phyloP scores from a whole-genome alignment of 2,797 vertebrate genomes.

The Protosalanx chinensis region DNA sequence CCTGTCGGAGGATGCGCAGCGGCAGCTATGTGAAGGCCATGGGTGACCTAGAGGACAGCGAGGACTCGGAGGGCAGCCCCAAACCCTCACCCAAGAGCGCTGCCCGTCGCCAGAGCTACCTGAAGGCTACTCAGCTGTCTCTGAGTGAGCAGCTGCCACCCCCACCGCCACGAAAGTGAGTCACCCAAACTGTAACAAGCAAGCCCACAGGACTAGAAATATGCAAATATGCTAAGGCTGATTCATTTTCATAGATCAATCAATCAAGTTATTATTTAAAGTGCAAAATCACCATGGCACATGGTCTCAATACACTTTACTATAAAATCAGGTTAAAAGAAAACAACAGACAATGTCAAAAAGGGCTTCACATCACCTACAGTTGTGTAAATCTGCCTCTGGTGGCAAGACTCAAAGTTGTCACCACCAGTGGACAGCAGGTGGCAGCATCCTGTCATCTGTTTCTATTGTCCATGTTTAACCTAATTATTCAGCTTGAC shows the following conservation, averaged over 20 bases:
- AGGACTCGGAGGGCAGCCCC: constrained; percentile 93
- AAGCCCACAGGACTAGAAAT: background rate
- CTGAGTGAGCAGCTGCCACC: constrained; percentile 89
- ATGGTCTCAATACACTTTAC: too few relatives aligned
- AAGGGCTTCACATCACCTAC: too few relatives aligned
- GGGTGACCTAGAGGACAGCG: constrained; percentile 91
- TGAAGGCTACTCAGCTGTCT: constrained; percentile 97
- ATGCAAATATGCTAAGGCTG: background rate
- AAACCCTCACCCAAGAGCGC: constrained; percentile 96
- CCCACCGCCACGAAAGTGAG: constrained; percentile 85
- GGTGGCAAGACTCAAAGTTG: background rate
- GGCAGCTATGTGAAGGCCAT: constrained; percentile 99
- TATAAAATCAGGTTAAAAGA: too few relatives aligned
- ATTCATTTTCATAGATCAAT: background rate
- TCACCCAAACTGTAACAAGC: background rate
- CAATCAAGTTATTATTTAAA: too few relatives aligned
- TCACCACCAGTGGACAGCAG: constrained; percentile 36
- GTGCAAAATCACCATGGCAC: too few relatives aligned
- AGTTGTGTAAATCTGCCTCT: too few relatives aligned
- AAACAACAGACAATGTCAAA: too few relatives aligned
- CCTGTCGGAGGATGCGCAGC: constrained; percentile 95
- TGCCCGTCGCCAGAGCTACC: constrained; percentile 97
- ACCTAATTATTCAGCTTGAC: background rate
- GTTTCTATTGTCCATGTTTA: background rate
- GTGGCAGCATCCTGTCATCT: constrained; percentile 59